These are phyloP conservation scores for Oxyruncus cristatus DNA, from an alignment of 2,113 vertebrate genomes.

Conservation along the genomic window DNA sequence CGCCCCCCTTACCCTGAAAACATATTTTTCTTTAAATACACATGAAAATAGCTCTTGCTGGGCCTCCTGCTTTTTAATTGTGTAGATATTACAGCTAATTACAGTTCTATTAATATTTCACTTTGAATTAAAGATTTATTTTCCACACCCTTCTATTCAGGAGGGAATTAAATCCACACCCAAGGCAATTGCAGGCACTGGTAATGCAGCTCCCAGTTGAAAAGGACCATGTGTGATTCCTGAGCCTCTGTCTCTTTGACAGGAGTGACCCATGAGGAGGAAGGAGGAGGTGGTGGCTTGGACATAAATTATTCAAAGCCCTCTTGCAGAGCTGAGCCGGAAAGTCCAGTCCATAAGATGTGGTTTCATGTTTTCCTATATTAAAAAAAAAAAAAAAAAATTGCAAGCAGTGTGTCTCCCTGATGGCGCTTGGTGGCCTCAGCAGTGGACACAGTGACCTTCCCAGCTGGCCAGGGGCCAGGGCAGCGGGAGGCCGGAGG, in stretches of 20 bases:
- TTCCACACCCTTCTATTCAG: neutral
- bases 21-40: neutral
- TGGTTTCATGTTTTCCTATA: constrained; percentile 10
- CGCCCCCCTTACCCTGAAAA: neutral
- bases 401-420: neutral
- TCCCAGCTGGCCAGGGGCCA: neutral
- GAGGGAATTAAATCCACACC: constrained; percentile 49
- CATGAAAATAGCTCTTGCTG: neutral
- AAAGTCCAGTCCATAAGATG: neutral
- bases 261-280: neutral
- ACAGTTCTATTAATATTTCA: constrained; percentile 72
- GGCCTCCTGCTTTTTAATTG: constrained; percentile 13
- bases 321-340: neutral
- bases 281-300: neutral
- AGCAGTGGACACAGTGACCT: constrained; percentile 15
- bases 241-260: neutral
- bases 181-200: constrained; percentile 19
- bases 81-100: constrained; percentile 58
- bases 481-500: neutral
- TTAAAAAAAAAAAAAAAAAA: neutral
- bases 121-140: constrained; percentile 73
- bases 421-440: neutral
- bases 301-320: constrained; percentile 43
- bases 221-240: neutral
- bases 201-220: neutral